Percentiles rank a stretch among this genome's conserved stretches.
These are phyloP conservation scores for Drosophila sp. DNA, from an alignment of 1,140 invertebrate species.

Conservation along the genomic window DNA sequence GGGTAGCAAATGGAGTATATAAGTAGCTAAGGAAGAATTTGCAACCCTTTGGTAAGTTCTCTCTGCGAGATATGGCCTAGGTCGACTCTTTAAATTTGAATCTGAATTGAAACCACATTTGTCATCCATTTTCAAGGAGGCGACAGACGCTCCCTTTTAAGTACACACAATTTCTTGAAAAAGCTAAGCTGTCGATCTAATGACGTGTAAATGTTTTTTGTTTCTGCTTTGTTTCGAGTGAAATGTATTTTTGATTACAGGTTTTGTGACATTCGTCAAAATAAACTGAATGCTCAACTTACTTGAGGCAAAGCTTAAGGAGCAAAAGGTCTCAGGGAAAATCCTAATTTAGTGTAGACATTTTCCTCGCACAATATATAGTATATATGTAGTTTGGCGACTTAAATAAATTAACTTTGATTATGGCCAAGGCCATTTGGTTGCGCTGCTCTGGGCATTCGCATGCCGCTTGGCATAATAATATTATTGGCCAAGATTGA, in stretches of 20 bases:
- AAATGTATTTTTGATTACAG: slow-evolving; percentile 61
- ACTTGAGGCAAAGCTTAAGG: not conserved
- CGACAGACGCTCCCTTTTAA: not conserved
- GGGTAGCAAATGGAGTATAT: not conserved
- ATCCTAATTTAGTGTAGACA: slow-evolving; percentile 49
- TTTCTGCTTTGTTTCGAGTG: slow-evolving; percentile 7
- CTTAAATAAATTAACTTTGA: slow-evolving; percentile 75
- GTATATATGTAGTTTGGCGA: slow-evolving; percentile 46
- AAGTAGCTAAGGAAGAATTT: not conserved
- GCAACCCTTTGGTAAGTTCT: not conserved
- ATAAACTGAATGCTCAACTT: not conserved
- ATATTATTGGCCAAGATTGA: slow-evolving; percentile 55
- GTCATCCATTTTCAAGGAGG: not conserved
- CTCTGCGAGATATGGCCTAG: not conserved
- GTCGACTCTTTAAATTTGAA: not conserved
- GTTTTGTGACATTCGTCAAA: not conserved
- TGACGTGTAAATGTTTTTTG: slow-evolving; percentile 55
- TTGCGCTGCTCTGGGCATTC: not conserved
- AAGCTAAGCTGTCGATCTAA: slow-evolving; percentile 38
- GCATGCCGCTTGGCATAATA: slow-evolving; percentile 32
- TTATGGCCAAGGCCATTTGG: slow-evolving; percentile 55
- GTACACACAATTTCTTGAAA: not conserved
- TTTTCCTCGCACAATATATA: not conserved
- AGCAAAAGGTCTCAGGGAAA: slow-evolving; percentile 3
- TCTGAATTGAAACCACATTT: not conserved